Evolutionary conservation across 2,797 vertebrate genomes (phyloP).

Genomic region (Pelodytes ibericus): DNA sequence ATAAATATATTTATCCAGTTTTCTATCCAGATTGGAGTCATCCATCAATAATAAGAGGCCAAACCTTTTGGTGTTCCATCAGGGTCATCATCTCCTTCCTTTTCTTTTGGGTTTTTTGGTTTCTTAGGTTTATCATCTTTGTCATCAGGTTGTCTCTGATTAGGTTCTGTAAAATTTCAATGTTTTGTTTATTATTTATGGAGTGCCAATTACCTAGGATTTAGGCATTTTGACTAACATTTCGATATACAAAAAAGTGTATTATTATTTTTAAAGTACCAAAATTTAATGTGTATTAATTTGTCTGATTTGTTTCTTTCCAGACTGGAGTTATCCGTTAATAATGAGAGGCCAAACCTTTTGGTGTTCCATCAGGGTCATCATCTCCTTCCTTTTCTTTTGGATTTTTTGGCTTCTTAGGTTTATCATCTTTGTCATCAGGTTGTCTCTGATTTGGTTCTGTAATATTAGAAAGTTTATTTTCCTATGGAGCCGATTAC

Average conservation of each 20-base stretch:
- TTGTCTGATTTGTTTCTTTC: too few relatives aligned
- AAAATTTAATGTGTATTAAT: too few relatives aligned
- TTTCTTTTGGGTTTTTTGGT: constrained; percentile 5
- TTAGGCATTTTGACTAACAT: too few relatives aligned
- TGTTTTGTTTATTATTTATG: too few relatives aligned
- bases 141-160: background rate
- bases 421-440: constrained; percentile 4
- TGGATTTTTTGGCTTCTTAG: constrained; percentile 26
- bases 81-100: background rate
- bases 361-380: background rate
- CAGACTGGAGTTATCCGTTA: too few relatives aligned
- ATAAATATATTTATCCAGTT: too few relatives aligned
- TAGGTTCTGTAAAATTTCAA: constrained; percentile 12
- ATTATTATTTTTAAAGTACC: too few relatives aligned
- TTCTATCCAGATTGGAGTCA: too few relatives aligned
- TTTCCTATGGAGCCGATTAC: too few relatives aligned
- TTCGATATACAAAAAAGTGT: too few relatives aligned
- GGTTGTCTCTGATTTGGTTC: background rate
- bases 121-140: constrained; percentile 11
- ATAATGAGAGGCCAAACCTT: background rate
- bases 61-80: background rate
- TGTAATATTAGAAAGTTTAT: background rate
- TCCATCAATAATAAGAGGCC: background rate
- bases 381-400: constrained; percentile 8
- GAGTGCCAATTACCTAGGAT: too few relatives aligned